These are phyloP conservation scores for Rhynchomys soricoides DNA, from an alignment of 2,113 vertebrate species.

Conservation along the genomic window DNA sequence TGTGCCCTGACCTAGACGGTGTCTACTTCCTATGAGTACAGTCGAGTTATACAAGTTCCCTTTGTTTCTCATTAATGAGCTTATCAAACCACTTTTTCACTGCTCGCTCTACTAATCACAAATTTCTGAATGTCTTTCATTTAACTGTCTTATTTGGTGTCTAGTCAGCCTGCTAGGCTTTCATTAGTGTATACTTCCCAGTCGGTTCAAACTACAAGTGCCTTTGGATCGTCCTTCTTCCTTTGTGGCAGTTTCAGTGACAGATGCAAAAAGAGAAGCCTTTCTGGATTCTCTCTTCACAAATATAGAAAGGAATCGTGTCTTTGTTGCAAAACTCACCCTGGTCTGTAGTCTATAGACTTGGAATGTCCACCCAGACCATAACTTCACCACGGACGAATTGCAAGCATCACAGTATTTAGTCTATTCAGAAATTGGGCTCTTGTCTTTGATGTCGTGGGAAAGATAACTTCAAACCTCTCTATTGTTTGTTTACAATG, in stretches of 20 bases:
- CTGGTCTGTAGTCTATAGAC: neutral
- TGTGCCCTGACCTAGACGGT: neutral
- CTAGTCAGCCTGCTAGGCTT: neutral
- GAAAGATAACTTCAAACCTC: neutral
- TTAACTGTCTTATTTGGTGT: constrained; percentile 7
- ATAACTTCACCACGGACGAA: neutral
- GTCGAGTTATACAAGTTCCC: neutral
- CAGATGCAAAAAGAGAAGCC: neutral
- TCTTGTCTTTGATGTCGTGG: neutral
- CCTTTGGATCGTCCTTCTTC: neutral
- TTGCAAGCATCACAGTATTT: neutral
- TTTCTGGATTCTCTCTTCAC: neutral
- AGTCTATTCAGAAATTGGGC: neutral
- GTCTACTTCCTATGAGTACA: neutral
- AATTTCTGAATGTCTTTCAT: constrained; percentile 1
- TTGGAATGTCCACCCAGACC: neutral
- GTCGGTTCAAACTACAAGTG: neutral
- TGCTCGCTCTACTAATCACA: neutral
- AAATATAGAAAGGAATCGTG: neutral
- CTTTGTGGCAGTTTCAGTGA: neutral
- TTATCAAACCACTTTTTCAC: neutral
- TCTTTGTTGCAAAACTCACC: neutral
- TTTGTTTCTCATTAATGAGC: neutral
- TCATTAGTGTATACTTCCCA: neutral
- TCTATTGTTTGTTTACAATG: neutral